Evolutionary conservation across 2,113 vertebrate species (phyloP).

Genomic region (Phyllopteryx taeniolatus): DNA sequence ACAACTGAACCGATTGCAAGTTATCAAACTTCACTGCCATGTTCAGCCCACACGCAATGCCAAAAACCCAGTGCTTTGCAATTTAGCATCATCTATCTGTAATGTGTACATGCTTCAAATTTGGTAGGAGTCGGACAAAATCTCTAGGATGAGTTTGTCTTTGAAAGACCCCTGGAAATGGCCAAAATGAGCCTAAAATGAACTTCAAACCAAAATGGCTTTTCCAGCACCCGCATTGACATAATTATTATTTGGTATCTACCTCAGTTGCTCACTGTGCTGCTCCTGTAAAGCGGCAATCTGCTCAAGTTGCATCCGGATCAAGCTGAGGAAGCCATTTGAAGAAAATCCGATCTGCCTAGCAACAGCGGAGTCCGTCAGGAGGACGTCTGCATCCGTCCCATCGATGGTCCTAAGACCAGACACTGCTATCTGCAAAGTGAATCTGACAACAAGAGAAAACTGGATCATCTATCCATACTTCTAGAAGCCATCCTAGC

Average conservation of each 20-base stretch:
- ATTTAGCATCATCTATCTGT: no score
- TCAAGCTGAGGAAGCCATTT: conserved; percentile 74
- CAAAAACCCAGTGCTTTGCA: no score
- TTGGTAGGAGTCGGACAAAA: no score
- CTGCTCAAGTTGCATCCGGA: conserved; percentile 79
- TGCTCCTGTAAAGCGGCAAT: conserved; percentile 62
- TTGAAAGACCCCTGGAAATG: no score
- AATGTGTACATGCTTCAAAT: no score
- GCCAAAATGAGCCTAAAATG: no score
- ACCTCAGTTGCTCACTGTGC: conserved; percentile 71
- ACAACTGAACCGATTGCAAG: no score
- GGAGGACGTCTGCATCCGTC: conserved; percentile 54
- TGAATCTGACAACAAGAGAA: conserved; percentile 65
- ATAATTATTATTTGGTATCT: conserved; percentile 13
- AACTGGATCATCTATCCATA: conserved; percentile 1
- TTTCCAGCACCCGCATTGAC: neutral
- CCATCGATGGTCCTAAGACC: conserved; percentile 74
- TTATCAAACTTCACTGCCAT: no score
- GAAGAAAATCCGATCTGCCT: conserved; percentile 34
- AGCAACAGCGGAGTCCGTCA: conserved; percentile 37
- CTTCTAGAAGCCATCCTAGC: no score
- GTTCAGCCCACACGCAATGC: no score
- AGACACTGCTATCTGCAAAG: conserved; percentile 71
- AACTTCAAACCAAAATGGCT: neutral
- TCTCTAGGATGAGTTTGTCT: no score